Evolutionary conservation across 2,113 vertebrate species (phyloP), one percentile per base, ranked within the genome.

Genomic region (Neopipo cinnamomea): DNA sequence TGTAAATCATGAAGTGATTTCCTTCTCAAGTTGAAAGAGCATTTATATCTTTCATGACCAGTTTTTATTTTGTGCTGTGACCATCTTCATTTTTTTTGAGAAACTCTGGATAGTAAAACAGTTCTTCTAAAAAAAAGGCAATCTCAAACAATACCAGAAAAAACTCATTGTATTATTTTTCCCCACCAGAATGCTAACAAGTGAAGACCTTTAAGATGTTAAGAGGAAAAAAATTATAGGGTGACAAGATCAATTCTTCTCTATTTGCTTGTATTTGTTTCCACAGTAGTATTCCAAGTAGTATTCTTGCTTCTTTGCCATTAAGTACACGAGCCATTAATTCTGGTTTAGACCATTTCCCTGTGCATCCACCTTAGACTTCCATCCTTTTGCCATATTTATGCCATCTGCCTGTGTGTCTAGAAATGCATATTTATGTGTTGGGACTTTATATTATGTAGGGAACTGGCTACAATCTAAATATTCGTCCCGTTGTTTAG

Each of bases 1-100:
- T 73, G 49, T 89, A 87, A 97, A 96, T 92, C 93, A 95, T 82
- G 56, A 97, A 96, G 76, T 65, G 30, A 81, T 88, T 96, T 53
- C 61, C 61, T 95, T 81, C 56, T 81, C 6, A 84, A 94, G 68
- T 70, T 28, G 27, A 95, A 97, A 97, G 17, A 70, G 65, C 77
- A 96, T 93, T 94, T 96, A 25, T 80, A 88, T 74, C 58, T 97
- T 97, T 95, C 55, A 91, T 56, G 11, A 94, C 25, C 11, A 63
- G 70, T 67, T 94, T 91, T 96, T 90, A 61, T 50, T 70, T 58
- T 56, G 49, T 50, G 55, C n/a, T 95, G 75, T 91, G 55, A 95
- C 89, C 4, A 72, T 93, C 59, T 95, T 91, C 30, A 52, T 61
- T 94, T 93, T 94, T 94, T 93, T 88, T 92, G 55, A 87, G 73